These are phyloP conservation scores for Cataglyphis rosenhaueri DNA, from an alignment of 2,888 invertebrate genomes.

Conservation along the genomic window DNA sequence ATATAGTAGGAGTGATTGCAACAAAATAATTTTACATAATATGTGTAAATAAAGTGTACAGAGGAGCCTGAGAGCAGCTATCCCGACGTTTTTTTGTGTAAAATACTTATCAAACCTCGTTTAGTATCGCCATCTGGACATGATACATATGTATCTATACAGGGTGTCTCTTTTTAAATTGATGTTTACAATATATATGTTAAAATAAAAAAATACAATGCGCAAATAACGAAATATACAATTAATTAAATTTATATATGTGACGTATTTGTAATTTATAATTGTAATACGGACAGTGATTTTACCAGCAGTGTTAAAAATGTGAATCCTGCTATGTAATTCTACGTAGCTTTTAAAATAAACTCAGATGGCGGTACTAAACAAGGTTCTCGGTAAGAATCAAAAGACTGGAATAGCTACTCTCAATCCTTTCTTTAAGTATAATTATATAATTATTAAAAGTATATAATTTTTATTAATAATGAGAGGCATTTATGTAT, in stretches of 20 bases:
- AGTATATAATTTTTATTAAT: neutral
- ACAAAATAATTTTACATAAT: neutral
- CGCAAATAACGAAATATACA: neutral
- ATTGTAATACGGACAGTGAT: neutral
- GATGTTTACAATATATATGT: neutral
- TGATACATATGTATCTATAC: neutral
- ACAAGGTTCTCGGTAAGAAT: neutral
- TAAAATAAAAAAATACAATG: neutral
- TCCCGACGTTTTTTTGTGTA: neutral
- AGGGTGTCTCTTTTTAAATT: neutral
- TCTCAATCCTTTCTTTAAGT: neutral
- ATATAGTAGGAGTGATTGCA: neutral
- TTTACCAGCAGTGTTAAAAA: neutral
- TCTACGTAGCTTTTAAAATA: conserved; percentile 4
- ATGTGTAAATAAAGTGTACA: neutral
- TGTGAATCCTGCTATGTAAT: neutral
- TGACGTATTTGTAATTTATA: neutral
- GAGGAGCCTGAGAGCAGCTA: neutral
- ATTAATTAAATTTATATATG: neutral
- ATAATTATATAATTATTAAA: neutral
- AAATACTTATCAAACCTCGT: neutral
- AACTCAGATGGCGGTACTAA: conserved; percentile 2
- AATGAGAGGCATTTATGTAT: neutral
- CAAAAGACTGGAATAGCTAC: neutral
- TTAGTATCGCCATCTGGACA: neutral